Conservation (phyloP, 2,888 invertebrate genomes). For the Lycocerus yunnanus region DNA sequence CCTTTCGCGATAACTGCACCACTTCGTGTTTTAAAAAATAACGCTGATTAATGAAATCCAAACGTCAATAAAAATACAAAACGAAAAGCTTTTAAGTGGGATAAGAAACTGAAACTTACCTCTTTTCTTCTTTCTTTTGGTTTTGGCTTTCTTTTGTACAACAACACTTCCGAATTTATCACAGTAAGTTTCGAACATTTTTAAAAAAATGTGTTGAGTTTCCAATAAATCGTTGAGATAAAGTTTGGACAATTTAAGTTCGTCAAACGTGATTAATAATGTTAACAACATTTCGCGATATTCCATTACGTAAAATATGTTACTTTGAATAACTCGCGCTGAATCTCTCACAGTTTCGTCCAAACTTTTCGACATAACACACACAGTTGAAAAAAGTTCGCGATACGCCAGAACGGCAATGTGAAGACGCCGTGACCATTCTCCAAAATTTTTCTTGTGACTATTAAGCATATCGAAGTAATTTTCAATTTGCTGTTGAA, state of each 20-base stretch:
- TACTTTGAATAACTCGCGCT: conserved; percentile 85
- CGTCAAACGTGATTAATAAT: conserved; percentile 81
- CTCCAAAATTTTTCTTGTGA: conserved; percentile 82
- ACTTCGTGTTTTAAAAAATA: background rate
- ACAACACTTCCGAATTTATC: conserved; percentile 66
- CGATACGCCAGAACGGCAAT: conserved; percentile 78
- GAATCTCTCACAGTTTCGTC: conserved; percentile 76
- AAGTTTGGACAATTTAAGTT: conserved; percentile 80
- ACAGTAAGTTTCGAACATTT: conserved; percentile 82
- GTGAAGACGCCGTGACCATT: conserved; percentile 88
- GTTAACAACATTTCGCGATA: conserved; percentile 88
- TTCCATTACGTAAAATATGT: conserved; percentile 91
- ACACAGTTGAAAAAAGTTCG: conserved; percentile 83
- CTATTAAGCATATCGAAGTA: conserved; percentile 81
- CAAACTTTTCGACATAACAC: conserved; percentile 77
- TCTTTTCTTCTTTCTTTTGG: conserved; percentile 60
- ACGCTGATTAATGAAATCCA: conserved; percentile 10
- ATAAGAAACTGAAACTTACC: conserved; percentile 36
- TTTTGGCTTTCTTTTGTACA: conserved; percentile 64
- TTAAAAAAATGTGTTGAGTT: conserved; percentile 87
- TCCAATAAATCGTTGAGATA: conserved; percentile 88
- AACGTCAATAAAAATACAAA: conserved; percentile 8
- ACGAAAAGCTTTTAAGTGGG: conserved; percentile 2
- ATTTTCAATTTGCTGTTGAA: conserved; percentile 89
- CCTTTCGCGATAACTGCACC: background rate